Evolutionary conservation across 2,888 invertebrate species (phyloP).

Genomic region (Sesia bembeciformis): DNA sequence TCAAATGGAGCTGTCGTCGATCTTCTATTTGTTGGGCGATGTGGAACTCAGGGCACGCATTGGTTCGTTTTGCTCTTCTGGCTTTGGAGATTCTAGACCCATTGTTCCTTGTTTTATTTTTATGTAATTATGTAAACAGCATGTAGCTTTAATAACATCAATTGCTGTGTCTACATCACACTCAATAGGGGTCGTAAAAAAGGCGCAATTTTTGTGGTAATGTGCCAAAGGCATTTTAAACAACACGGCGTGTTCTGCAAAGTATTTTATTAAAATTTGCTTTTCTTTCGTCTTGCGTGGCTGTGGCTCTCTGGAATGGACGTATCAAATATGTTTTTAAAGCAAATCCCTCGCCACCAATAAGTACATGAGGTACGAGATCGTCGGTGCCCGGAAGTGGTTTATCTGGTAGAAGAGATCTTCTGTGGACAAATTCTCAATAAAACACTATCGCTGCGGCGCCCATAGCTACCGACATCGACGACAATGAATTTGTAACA

Average conservation of each 20-base stretch:
- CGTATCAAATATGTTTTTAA: slow-evolving; percentile 3
- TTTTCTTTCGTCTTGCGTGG: slow-evolving; percentile 2
- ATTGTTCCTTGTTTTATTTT: slow-evolving; percentile 3
- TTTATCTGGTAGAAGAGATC: background rate
- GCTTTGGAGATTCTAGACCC: background rate
- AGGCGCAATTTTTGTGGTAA: slow-evolving; percentile 3
- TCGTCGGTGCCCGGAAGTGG: slow-evolving; percentile 1
- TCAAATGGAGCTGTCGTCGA: slow-evolving; percentile 1
- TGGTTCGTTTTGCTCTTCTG: background rate
- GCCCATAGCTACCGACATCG: background rate
- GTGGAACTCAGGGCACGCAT: background rate
- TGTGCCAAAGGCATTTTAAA: slow-evolving; percentile 3
- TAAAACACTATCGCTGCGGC: background rate
- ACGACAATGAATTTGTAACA: background rate
- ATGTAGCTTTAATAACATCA: slow-evolving; percentile 3
- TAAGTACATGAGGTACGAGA: slow-evolving; percentile 1
- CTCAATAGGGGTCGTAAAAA: slow-evolving; percentile 1
- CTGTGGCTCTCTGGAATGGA: slow-evolving; percentile 2
- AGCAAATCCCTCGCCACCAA: slow-evolving; percentile 4
- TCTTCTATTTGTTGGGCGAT: background rate
- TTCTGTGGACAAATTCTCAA: background rate
- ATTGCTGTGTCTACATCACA: slow-evolving; percentile 6
- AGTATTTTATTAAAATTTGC: slow-evolving; percentile 2
- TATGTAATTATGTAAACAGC: slow-evolving; percentile 4
- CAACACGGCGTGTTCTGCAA: slow-evolving; percentile 1